Evolutionary conservation across 2,888 invertebrate genomes (phyloP).

Genomic region (Coelopa pilipes): DNA sequence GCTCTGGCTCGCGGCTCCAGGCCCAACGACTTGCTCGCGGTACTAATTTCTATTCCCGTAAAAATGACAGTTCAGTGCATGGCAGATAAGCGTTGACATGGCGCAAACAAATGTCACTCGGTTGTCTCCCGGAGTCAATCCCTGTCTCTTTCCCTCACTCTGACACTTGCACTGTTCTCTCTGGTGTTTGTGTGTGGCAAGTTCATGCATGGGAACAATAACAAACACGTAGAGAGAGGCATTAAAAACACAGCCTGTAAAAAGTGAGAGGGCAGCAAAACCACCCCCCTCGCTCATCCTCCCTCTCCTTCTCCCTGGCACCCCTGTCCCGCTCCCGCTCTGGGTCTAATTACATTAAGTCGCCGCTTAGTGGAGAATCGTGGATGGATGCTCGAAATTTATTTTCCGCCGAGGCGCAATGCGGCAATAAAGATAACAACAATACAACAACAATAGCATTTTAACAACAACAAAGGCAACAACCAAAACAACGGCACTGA

Average conservation of each 20-base stretch:
- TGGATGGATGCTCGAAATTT: constrained; percentile 21
- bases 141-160: not conserved
- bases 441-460: too few relatives aligned
- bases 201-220: not conserved
- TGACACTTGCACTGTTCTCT: not conserved
- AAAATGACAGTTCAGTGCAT: constrained; percentile 26
- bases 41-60: constrained; percentile 14
- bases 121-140: not conserved
- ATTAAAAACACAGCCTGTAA: constrained; percentile 7
- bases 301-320: too few relatives aligned
- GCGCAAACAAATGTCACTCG: not conserved
- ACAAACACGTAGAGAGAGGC: not conserved
- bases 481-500: too few relatives aligned
- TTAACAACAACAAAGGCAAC: too few relatives aligned
- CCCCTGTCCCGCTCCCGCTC: too few relatives aligned
- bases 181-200: not conserved
- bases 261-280: not conserved
- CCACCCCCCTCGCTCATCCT: not conserved
- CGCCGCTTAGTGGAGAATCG: not conserved
- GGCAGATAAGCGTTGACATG: constrained; percentile 24
- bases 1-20: too few relatives aligned
- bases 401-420: constrained; percentile 18
- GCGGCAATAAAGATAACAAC: too few relatives aligned
- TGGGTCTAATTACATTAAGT: constrained; percentile 19
- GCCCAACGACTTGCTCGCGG: not conserved